These are phyloP conservation scores for Zaprionus ghesquierei DNA, from an alignment of 1,140 invertebrate species.

Conservation along the genomic window DNA sequence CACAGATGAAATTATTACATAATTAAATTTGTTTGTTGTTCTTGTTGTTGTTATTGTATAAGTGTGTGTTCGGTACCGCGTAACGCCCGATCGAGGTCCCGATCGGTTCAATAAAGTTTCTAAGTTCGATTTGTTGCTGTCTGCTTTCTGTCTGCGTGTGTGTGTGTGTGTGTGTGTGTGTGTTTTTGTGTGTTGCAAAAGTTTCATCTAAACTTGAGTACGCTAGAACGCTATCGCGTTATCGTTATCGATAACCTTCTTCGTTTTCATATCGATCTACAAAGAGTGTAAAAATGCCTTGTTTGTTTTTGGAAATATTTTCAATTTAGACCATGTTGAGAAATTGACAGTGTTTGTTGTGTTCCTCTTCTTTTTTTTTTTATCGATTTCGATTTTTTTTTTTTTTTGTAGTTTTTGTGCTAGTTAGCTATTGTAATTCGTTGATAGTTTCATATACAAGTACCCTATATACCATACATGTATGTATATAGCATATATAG, in stretches of 20 bases:
- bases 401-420: conserved; percentile 1
- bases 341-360: conserved; percentile 73
- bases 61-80: conserved; percentile 20
- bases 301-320: conserved; percentile 22
- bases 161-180: background rate
- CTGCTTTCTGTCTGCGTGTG: conserved; percentile 17
- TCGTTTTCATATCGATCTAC: conserved; percentile 43
- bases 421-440: conserved; percentile 69
- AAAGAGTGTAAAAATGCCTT: conserved; percentile 71
- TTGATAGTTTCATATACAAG: conserved; percentile 64
- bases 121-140: conserved; percentile 62
- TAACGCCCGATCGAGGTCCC: conserved; percentile 14
- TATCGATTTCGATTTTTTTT: background rate
- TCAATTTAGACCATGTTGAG: conserved; percentile 61
- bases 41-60: conserved; percentile 23
- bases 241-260: conserved; percentile 6
- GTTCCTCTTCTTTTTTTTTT: conserved; percentile 28
- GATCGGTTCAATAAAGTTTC: conserved; percentile 34
- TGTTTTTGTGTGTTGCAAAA: conserved; percentile 37
- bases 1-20: conserved; percentile 78
- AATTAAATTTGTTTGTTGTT: conserved; percentile 60
- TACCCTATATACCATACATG: conserved; percentile 8
- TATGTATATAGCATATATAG: conserved; percentile 8
- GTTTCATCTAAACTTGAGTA: conserved; percentile 69
- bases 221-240: background rate